Percentiles rank a stretch among this genome's conserved stretches.
Conservation (phyloP, 2,113 vertebrate species). For the Archocentrus centrarchus region DNA sequence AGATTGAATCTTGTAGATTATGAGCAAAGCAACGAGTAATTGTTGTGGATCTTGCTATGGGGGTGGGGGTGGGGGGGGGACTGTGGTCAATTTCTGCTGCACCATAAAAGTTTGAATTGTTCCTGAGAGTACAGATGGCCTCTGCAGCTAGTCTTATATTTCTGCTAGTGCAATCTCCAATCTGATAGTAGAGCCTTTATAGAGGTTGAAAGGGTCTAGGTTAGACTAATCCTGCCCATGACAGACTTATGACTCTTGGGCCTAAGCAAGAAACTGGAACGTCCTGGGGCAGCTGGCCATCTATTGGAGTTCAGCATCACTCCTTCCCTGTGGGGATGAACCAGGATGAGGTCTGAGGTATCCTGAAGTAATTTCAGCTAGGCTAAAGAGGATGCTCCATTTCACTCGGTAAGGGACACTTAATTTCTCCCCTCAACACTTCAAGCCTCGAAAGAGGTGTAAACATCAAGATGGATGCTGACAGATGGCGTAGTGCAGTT, state of each 20-base stretch:
- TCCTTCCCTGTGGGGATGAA: constrained; percentile 29
- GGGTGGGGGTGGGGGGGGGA: too few species aligned
- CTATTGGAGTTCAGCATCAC: constrained; percentile 33
- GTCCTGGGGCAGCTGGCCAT: constrained; percentile 52
- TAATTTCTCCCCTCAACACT: constrained; percentile 33
- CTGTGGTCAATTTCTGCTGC: constrained; percentile 42
- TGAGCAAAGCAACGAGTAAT: constrained; percentile 25
- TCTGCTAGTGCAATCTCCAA: constrained; percentile 57
- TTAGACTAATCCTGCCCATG: constrained; percentile 53
- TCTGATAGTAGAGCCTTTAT: constrained; percentile 64
- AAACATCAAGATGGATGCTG: constrained; percentile 63
- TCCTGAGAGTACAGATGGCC: constrained; percentile 47
- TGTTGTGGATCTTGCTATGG: background rate
- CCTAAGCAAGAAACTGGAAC: constrained; percentile 40
- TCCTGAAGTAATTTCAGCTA: constrained; percentile 46
- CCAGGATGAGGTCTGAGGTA: constrained; percentile 34
- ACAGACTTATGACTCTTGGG: constrained; percentile 60
- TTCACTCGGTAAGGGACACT: constrained; percentile 44
- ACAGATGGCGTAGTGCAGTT: constrained; percentile 51
- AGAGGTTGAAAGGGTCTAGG: constrained; percentile 50
- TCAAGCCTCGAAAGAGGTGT: constrained; percentile 48
- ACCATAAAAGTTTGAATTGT: constrained; percentile 53
- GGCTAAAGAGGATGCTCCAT: constrained; percentile 45
- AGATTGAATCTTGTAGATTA: background rate
- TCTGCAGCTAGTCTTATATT: constrained; percentile 53